Percentiles rank a stretch among this genome's conserved stretches.
Conservation (phyloP, 2,113 vertebrate genomes). For the Struthidea cinerea region DNA sequence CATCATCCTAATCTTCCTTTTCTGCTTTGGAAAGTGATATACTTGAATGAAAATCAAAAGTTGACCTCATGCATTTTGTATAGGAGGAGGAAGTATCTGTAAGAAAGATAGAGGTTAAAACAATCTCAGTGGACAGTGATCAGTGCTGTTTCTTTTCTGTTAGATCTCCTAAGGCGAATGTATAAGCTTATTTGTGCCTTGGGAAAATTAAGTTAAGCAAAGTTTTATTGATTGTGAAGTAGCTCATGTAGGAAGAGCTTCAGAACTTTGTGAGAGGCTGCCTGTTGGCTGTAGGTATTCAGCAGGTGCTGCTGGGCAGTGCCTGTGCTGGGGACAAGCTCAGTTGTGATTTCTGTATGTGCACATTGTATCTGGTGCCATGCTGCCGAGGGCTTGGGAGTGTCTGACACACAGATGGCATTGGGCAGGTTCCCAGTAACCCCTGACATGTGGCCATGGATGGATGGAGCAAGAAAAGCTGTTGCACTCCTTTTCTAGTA, state of each 20-base stretch:
- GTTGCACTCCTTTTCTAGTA: background rate
- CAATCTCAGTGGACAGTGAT: background rate
- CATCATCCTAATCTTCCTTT: background rate
- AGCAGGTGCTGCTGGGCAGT: background rate
- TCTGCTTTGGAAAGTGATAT: background rate
- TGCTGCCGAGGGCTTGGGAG: background rate
- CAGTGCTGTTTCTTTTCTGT: background rate
- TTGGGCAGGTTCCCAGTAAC: background rate
- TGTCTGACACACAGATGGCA: accelerated
- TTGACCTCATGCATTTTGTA: background rate
- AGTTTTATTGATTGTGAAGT: background rate
- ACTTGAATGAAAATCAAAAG: background rate
- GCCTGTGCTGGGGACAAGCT: background rate
- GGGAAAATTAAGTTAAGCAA: background rate
- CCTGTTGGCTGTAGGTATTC: background rate
- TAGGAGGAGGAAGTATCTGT: background rate
- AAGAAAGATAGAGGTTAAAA: background rate
- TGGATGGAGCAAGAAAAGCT: background rate
- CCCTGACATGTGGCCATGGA: accelerated
- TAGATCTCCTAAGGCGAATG: background rate
- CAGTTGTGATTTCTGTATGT: accelerated
- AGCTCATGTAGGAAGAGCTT: background rate
- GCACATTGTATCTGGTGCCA: accelerated
- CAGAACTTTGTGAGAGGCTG: background rate
- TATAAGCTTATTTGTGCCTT: background rate